phyloP scores from a whole-genome alignment of 2,888 invertebrate genomes.

The Drosophila ezoana region DNA sequence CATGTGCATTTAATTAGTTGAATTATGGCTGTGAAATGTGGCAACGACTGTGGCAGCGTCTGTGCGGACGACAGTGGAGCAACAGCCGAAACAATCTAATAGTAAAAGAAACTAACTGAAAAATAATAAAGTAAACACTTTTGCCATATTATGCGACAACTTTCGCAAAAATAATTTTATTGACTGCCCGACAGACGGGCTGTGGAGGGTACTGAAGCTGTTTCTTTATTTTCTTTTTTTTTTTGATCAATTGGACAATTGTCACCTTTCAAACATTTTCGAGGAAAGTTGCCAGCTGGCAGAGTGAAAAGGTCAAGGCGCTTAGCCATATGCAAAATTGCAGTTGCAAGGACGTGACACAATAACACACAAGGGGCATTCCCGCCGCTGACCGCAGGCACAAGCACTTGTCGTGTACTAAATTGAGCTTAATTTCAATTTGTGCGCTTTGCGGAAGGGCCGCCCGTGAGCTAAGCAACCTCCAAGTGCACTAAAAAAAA shows the following conservation, averaged over 20 bases:
- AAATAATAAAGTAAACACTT: conserved; percentile 72
- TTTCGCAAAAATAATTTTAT: conserved; percentile 73
- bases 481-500: conserved; percentile 32
- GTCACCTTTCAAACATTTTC: conserved; percentile 59
- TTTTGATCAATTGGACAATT: conserved; percentile 59
- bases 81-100: conserved; percentile 69
- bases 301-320: conserved; percentile 3
- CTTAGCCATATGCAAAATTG: conserved; percentile 38
- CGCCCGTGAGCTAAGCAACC: conserved; percentile 45
- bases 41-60: conserved; percentile 42
- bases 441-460: conserved; percentile 32
- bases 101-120: conserved; percentile 68
- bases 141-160: conserved; percentile 80
- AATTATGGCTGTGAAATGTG: conserved; percentile 80
- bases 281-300: conserved; percentile 34
- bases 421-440: conserved; percentile 61
- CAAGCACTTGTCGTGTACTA: conserved; percentile 48
- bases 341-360: conserved; percentile 36
- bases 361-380: conserved; percentile 13
- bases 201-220: conserved; percentile 2
- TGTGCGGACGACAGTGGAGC: conserved; percentile 39
- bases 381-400: background rate
- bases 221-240: conserved; percentile 16
- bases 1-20: conserved; percentile 81
- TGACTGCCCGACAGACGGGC: conserved; percentile 44